Evolutionary conservation across 1,140 invertebrate genomes (phyloP), one percentile per base, ranked within the genome.

Genomic region (Trigoniulus corallinus): DNA sequence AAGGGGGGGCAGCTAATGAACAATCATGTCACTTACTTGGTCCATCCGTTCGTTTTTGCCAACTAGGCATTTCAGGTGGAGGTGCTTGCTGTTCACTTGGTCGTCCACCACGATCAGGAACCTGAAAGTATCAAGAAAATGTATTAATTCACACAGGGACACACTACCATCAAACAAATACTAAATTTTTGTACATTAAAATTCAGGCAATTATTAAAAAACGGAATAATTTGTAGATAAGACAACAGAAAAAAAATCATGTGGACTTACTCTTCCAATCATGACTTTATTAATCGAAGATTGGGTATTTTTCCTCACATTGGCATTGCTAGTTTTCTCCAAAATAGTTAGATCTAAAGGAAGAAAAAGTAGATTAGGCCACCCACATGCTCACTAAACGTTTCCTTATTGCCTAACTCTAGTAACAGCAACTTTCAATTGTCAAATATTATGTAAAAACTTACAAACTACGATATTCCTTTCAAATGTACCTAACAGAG

Each of bases 21-120:
- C 12, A 47, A 29, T 13, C 43, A 7, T 37, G 10, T 24, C 12
- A 15, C n/a, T 26, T 15, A 25, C 39, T 21, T 4, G 46, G 27
- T 37, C 43, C 50, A 58, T 45, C 47, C 37, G 25, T 55, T 53
- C 77, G 66, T 56, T 88, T 82, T 59, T 84, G 77, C 83, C 88
- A 95, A 1, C 83, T 80, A 10, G 92, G 91, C 88, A 95, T 94
- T 72, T 95, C 92, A 12, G 88, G 88, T 3, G 89, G 88, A 1
- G 92, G 92, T 2, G 87, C 78, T 54, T 88, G 81, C 60, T 86
- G 79, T 61, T 95, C 89, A 59, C 78, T 78, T 1, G 89, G 80
- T 54, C 91, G 67, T 2, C 92, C 92, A 46, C 92, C 92, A 61
- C 92, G 72, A 65, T 96, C 72, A 27, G 72, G 71, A 0, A 74